phyloP scores from a whole-genome alignment of 2,888 invertebrate species.

The Meteorus colon region DNA sequence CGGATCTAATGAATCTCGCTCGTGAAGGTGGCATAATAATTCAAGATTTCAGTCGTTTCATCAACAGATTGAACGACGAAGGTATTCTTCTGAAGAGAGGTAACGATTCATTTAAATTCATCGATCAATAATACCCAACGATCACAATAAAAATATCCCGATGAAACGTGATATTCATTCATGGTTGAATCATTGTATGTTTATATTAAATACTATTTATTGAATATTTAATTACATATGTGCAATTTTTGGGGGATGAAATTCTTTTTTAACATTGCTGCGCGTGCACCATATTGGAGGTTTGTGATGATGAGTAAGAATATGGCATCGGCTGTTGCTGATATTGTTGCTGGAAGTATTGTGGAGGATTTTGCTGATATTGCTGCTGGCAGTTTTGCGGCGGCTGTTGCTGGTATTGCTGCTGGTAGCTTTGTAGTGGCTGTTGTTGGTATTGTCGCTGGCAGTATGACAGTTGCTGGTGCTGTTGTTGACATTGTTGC shows the following conservation, averaged over 20 bases:
- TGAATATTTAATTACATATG: conserved; percentile 9
- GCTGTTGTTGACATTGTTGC: background rate
- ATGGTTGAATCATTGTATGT: too few relatives aligned
- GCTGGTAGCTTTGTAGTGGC: too few relatives aligned
- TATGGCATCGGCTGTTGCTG: conserved; percentile 2
- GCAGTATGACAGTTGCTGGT: too few relatives aligned
- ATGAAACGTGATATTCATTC: too few relatives aligned
- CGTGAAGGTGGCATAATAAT: conserved; percentile 78
- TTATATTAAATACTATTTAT: background rate
- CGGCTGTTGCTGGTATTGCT: background rate
- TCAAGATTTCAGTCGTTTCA: conserved; percentile 80
- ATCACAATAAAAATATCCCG: too few relatives aligned
- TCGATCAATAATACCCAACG: conserved; percentile 67
- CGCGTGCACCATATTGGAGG: background rate
- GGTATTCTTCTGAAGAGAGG: conserved; percentile 90
- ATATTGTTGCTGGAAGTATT: background rate
- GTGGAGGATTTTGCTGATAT: background rate
- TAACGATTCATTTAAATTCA: conserved; percentile 81
- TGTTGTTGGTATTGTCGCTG: too few relatives aligned
- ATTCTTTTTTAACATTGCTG: background rate
- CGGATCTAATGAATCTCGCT: conserved; percentile 85
- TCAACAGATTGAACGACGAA: conserved; percentile 87
- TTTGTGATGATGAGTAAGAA: background rate
- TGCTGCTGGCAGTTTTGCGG: background rate
- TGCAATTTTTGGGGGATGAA: background rate